A percentile compares a stretch with the other conserved stretches of the same genome.
phyloP scores from a whole-genome alignment of 2,797 vertebrate genomes.

The Rallus crepitans region DNA sequence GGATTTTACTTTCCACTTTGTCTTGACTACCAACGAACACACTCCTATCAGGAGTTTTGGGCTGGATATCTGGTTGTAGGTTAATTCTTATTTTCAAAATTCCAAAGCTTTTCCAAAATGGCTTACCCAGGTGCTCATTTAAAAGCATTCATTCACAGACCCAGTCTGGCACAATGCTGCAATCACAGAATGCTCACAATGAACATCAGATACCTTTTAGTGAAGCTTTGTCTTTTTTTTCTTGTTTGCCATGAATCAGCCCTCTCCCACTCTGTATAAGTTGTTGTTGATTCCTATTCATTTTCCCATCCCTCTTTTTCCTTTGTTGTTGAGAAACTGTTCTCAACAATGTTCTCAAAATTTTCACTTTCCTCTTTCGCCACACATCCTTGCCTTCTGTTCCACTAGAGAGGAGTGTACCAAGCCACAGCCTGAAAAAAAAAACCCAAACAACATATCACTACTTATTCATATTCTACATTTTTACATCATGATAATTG shows the following conservation, averaged over 20 bases:
- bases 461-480: neutral
- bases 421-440: conserved; percentile 70
- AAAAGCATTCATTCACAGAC: neutral
- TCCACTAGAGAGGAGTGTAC: conserved; percentile 61
- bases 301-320: neutral
- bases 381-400: conserved; percentile 25
- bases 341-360: neutral
- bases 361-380: conserved; percentile 6
- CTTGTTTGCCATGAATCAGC: neutral
- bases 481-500: neutral
- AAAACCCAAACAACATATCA: neutral
- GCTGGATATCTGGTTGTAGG: neutral
- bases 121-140: neutral
- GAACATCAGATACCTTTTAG: conserved; percentile 53
- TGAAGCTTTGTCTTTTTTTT: neutral
- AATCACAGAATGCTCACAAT: neutral
- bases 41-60: neutral
- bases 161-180: neutral
- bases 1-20: neutral
- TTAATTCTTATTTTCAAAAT: neutral
- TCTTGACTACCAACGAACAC: neutral
- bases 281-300: neutral
- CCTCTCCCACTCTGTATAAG: neutral
- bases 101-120: neutral
- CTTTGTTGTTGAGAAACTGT: neutral